Evolutionary conservation across 2,797 vertebrate species (phyloP), one percentile per base, ranked within the genome.

Genomic region (Chelmon rostratus): DNA sequence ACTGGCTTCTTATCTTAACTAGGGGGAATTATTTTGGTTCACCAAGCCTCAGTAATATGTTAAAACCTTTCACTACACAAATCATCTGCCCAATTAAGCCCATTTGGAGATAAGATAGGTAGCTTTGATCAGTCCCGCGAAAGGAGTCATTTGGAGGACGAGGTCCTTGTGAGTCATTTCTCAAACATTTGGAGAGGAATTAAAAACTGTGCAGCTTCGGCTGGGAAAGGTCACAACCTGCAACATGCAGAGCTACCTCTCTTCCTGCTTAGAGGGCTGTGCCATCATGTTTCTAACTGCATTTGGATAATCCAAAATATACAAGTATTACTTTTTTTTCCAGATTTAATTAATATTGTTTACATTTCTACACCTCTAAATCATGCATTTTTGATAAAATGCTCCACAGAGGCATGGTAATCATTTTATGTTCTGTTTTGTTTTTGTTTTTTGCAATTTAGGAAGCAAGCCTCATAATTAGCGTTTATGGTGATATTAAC

Each of bases 11-110:
- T 84, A 72, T 88, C 79, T 80, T 58, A 79, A 87, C 83, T 50
- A 74, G 78, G 44, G 58, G 68, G 46, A 79, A 88, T 90, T 80
- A 87, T 86, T 90, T 85, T 86, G 88, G 81, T 84, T 89, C 87
- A 83, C 66, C 70, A 77, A 85, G 84, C 86, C 67, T 84, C 77
- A 69, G 75, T 84, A 69, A 83, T 66, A 81, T 82, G 86, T 85
- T 85, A 76, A 90, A 88, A 86, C 78, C 78, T 77, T 83, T 84
- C 72, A 85, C 80, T 66, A 58, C 76, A 79, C 70, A 86, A 86
- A 91, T 91, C 80, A 91, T 86, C 71, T 71, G 88, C 75, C 75
- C 85, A 91, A 90, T 93, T 92, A 90, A 68, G 70, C 73, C 75
- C 67, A 76, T 85, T 89, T 81, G 61, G 59, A 87, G 86, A 88